A percentile compares a stretch with the other conserved stretches of the same genome.
phyloP scores from a whole-genome alignment of 2,113 vertebrate genomes.

The Cyprinus carpio region DNA sequence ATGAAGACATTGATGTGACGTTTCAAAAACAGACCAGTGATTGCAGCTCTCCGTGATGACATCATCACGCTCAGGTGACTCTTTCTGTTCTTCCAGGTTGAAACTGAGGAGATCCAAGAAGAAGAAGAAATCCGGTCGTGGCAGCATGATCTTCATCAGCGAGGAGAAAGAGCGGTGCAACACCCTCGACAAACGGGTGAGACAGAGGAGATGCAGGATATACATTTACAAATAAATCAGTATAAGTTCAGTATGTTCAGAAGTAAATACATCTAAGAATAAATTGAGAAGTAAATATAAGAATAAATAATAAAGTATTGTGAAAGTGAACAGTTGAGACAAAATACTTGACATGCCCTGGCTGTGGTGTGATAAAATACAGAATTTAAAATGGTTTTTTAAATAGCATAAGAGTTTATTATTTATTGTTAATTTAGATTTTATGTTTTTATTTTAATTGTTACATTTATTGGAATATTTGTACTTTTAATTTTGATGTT shows the following conservation, averaged over 20 bases:
- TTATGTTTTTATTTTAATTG: too few relatives aligned
- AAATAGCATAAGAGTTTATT: not conserved
- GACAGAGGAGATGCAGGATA: conserved; percentile 21
- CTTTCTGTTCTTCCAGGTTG: conserved; percentile 36
- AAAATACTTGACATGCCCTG: too few relatives aligned
- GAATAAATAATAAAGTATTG: too few relatives aligned
- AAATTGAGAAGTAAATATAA: not conserved
- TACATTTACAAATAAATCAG: not conserved
- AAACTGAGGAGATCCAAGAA: conserved; percentile 89
- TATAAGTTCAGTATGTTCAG: not conserved
- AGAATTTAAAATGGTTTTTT: not conserved
- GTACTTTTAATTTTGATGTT: too few relatives aligned
- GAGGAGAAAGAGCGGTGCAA: conserved; percentile 79
- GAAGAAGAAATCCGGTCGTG: conserved; percentile 88
- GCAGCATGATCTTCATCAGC: conserved; percentile 91
- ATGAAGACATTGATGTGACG: not conserved
- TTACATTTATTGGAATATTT: too few relatives aligned
- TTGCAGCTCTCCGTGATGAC: not conserved
- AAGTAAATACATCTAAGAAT: not conserved
- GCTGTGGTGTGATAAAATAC: too few relatives aligned
- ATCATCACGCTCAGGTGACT: not conserved
- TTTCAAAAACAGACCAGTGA: not conserved
- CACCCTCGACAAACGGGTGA: conserved; percentile 75
- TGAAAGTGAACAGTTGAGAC: too few relatives aligned
- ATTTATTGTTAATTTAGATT: too few relatives aligned